Percentiles rank a stretch among this genome's conserved stretches.
Conservation (phyloP, 2,797 vertebrate species). For the Emys orbicularis region DNA sequence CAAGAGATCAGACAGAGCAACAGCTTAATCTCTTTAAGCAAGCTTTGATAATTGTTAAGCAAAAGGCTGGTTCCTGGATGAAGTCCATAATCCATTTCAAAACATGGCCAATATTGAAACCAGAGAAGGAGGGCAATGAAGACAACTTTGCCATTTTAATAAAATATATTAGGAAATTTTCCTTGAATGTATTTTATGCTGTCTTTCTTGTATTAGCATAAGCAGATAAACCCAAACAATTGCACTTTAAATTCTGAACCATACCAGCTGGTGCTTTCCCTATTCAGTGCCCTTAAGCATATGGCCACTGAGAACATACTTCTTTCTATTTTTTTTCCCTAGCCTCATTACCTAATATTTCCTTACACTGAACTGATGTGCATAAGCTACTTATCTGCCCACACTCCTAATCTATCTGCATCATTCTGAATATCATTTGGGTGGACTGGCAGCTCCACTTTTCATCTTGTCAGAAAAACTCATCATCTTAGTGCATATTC, state of each 20-base stretch:
- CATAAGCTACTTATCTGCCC: slow-evolving; percentile 11
- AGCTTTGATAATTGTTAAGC: slow-evolving; percentile 5
- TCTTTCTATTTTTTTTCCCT: slow-evolving; percentile 5
- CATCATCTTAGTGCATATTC: background rate
- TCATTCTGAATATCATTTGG: slow-evolving; percentile 7
- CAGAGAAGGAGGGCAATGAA: background rate
- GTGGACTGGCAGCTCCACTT: background rate
- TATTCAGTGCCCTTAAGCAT: slow-evolving; percentile 53
- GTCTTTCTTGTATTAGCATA: background rate
- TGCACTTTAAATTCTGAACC: slow-evolving; percentile 41
- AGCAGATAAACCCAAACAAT: background rate
- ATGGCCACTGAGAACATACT: slow-evolving; percentile 44
- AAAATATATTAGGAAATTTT: background rate
- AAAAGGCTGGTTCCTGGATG: background rate
- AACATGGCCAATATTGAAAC: background rate
- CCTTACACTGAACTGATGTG: slow-evolving; percentile 45
- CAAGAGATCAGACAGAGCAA: slow-evolving; percentile 21
- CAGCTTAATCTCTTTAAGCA: slow-evolving; percentile 35
- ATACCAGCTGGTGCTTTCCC: slow-evolving; percentile 57
- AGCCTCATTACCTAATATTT: slow-evolving; percentile 42
- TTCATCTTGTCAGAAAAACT: slow-evolving; percentile 35
- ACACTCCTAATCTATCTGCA: slow-evolving; percentile 20
- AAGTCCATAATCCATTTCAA: background rate
- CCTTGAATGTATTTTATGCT: background rate
- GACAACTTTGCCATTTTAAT: background rate